Evolutionary conservation across 2,113 vertebrate species (phyloP).

Genomic region (Greenwoodochromis staneri): DNA sequence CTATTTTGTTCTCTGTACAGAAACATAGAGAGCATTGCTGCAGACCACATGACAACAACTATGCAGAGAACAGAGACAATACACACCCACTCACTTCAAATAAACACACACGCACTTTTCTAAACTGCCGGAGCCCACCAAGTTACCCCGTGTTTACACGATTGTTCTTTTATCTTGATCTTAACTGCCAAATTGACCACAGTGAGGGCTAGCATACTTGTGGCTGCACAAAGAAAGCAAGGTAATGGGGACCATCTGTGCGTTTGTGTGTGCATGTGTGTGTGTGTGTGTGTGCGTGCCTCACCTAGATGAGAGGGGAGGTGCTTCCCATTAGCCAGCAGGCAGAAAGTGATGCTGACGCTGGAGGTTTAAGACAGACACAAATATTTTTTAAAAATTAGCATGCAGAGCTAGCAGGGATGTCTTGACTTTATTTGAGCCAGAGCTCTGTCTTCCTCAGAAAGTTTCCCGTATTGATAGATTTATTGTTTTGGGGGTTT

Average conservation of each 20-base stretch:
- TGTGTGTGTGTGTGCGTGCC: slow-evolving; percentile 11
- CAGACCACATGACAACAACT: not conserved
- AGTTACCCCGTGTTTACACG: slow-evolving; percentile 40
- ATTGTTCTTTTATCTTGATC: slow-evolving; percentile 56
- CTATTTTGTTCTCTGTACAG: not conserved
- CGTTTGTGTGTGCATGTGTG: not conserved
- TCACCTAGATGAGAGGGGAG: slow-evolving; percentile 82
- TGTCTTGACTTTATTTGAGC: not conserved
- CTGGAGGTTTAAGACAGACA: slow-evolving; percentile 57
- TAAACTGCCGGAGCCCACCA: slow-evolving; percentile 30
- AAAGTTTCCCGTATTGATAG: not conserved
- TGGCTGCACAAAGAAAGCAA: slow-evolving; percentile 59
- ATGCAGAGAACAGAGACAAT: slow-evolving; percentile 2
- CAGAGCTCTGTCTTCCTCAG: fast-evolving
- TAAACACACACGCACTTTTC: slow-evolving; percentile 29
- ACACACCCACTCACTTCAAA: slow-evolving; percentile 6
- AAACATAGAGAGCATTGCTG: not conserved
- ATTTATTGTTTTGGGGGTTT: fast-evolving
- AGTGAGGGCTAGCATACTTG: slow-evolving; percentile 54
- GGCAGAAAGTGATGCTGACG: slow-evolving; percentile 84
- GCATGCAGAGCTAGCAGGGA: not conserved
- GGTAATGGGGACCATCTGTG: slow-evolving; percentile 59
- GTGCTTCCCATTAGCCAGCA: slow-evolving; percentile 83
- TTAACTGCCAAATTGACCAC: slow-evolving; percentile 55
- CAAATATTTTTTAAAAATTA: not conserved